Percentiles rank a stretch among this genome's conserved stretches.
phyloP scores from a whole-genome alignment of 1,140 invertebrate genomes.

The Drosophila setifemur region DNA sequence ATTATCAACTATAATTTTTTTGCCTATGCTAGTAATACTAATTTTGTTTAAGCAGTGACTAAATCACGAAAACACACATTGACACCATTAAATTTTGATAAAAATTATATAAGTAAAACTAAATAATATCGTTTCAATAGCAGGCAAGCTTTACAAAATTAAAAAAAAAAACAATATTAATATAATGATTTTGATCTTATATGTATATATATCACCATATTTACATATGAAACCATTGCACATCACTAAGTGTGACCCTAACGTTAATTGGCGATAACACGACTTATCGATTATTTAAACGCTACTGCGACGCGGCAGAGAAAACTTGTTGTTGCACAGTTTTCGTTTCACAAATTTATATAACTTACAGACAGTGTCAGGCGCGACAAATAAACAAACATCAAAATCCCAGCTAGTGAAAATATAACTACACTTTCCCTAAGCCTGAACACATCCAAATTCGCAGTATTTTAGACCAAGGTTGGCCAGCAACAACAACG shows the following conservation, averaged over 20 bases:
- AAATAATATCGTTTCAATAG: no score
- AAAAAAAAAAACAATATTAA: no score
- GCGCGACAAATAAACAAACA: constrained; percentile 26
- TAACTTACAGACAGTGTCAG: constrained; percentile 16
- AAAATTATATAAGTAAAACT: no score
- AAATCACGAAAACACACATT: no score
- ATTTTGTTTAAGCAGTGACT: no score
- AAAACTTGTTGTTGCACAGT: constrained; percentile 1
- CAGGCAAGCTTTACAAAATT: no score
- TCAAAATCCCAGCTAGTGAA: not conserved
- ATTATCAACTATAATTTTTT: no score
- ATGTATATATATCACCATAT: not conserved
- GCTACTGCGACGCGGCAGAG: not conserved
- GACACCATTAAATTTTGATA: no score
- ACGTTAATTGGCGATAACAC: not conserved
- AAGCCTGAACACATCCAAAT: not conserved
- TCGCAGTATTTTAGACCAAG: constrained; percentile 3
- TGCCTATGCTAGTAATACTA: no score
- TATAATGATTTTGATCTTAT: no score
- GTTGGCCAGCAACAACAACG: constrained; percentile 4
- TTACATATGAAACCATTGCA: not conserved
- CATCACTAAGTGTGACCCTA: not conserved
- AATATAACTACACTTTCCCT: no score
- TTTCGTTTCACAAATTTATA: constrained; percentile 30
- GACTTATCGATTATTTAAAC: not conserved